phyloP scores from a whole-genome alignment of 2,113 vertebrate species.

The Gasterosteus aculeatus region DNA sequence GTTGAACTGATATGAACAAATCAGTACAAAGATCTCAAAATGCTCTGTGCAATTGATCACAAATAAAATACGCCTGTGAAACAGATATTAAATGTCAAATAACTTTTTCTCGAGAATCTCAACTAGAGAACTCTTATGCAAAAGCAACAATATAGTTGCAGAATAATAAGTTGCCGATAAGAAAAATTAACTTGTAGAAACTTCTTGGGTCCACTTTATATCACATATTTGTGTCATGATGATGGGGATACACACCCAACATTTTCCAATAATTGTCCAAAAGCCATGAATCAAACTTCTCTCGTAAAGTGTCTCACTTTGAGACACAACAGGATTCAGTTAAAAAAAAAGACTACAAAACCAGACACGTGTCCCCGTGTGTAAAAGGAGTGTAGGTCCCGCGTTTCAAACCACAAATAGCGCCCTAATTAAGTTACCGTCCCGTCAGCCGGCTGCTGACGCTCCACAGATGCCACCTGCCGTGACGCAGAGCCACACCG shows the following conservation, averaged over 20 bases:
- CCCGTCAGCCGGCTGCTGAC: conserved; percentile 13
- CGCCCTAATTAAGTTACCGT: conserved; percentile 16
- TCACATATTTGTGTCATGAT: background rate
- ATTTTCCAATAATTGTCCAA: background rate
- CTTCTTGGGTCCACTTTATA: background rate
- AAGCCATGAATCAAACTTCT: conserved; percentile 25
- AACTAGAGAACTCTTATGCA: background rate
- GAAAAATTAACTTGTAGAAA: background rate
- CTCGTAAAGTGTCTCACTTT: conserved; percentile 14
- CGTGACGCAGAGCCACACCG: conserved; percentile 1
- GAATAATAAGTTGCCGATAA: background rate
- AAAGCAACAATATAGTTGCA: background rate
- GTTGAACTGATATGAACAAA: conserved; percentile 41
- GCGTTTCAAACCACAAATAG: background rate
- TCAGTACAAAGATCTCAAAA: conserved; percentile 23
- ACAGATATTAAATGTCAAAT: conserved; percentile 13
- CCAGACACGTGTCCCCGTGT: background rate
- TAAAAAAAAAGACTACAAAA: background rate
- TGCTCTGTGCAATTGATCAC: conserved; percentile 42
- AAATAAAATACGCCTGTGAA: conserved; percentile 45
- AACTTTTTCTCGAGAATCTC: conserved; percentile 10
- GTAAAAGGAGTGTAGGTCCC: background rate
- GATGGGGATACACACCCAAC: background rate
- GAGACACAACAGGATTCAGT: conserved; percentile 19
- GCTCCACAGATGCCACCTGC: conserved; percentile 13